These are phyloP conservation scores for Globodera ellingtonae DNA, from an alignment of 1,140 invertebrate genomes.

Conservation along the genomic window DNA sequence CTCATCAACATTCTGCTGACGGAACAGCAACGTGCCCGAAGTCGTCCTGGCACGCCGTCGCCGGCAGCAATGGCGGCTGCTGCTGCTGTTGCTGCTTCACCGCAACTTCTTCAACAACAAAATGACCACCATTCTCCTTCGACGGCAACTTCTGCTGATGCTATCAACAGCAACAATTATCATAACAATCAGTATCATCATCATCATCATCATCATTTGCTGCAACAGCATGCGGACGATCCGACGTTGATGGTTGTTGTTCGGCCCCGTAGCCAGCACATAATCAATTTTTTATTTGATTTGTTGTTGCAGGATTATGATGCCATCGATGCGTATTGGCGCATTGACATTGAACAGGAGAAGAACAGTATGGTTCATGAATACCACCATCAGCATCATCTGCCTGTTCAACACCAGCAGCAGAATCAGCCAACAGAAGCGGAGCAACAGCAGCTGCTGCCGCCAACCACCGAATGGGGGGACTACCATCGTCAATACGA, in stretches of 20 bases:
- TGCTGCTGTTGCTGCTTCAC: background rate
- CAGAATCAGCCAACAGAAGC: too few species aligned
- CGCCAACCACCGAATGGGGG: background rate
- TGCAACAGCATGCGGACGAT: slow-evolving; percentile 34
- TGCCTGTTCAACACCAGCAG: background rate
- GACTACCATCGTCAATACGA: slow-evolving; percentile 50
- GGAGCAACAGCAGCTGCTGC: background rate
- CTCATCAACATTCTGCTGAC: slow-evolving; percentile 33
- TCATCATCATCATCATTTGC: background rate
- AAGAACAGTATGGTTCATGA: slow-evolving; percentile 32
- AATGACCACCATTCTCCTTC: too few species aligned
- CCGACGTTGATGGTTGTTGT: slow-evolving; percentile 25
- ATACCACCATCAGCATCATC: background rate
- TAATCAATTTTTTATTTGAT: slow-evolving; percentile 2
- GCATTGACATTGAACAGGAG: slow-evolving; percentile 60
- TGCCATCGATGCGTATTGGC: slow-evolving; percentile 60
- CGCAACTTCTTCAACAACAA: too few species aligned
- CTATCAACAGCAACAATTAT: background rate
- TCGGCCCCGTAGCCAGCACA: slow-evolving; percentile 9
- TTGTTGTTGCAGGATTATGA: slow-evolving; percentile 57
- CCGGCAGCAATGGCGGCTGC: background rate
- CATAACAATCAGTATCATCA: slow-evolving; percentile 3
- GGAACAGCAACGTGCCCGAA: slow-evolving; percentile 21
- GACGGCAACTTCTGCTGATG: background rate
- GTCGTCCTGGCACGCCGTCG: slow-evolving; percentile 17